Percentiles rank a stretch among this genome's conserved stretches.
Conservation (phyloP, 2,113 vertebrate genomes). For the Boulengerochromis microlepis region DNA sequence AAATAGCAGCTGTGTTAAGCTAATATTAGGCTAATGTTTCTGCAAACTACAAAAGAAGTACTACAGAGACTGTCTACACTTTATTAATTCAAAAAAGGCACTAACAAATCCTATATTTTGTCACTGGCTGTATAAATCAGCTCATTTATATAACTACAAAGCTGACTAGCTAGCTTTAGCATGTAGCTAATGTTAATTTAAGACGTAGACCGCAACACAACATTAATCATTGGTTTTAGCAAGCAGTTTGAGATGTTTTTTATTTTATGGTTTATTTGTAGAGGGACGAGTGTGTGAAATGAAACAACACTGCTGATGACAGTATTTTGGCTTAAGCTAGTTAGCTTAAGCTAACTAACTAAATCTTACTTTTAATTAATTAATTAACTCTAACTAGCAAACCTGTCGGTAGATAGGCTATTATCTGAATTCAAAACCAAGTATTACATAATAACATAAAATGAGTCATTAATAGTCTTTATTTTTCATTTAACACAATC, state of each 20-base stretch:
- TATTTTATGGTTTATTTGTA: not conserved
- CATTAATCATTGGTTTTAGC: not conserved
- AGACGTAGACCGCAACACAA: rapidly evolving
- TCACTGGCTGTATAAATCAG: not conserved
- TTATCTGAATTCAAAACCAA: not conserved
- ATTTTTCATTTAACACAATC: not conserved
- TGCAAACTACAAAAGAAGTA: not conserved
- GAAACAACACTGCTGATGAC: not conserved
- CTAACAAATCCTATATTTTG: not conserved
- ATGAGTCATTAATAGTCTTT: not conserved
- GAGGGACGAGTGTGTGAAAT: not conserved
- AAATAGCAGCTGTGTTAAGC: not conserved
- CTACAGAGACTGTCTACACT: rapidly evolving
- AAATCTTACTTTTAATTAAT: not conserved
- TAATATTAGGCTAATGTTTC: not conserved
- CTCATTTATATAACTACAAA: not conserved
- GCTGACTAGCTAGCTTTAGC: not conserved
- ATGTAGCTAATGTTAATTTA: not conserved
- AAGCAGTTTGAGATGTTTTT: not conserved
- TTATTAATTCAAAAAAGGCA: not conserved
- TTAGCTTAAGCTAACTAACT: not conserved
- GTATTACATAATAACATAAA: not conserved
- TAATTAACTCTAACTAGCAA: not conserved
- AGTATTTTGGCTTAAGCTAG: not conserved
- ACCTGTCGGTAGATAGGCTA: rapidly evolving